These are phyloP conservation scores for Hyles lineata DNA, from an alignment of 2,888 invertebrate species.

Conservation along the genomic window DNA sequence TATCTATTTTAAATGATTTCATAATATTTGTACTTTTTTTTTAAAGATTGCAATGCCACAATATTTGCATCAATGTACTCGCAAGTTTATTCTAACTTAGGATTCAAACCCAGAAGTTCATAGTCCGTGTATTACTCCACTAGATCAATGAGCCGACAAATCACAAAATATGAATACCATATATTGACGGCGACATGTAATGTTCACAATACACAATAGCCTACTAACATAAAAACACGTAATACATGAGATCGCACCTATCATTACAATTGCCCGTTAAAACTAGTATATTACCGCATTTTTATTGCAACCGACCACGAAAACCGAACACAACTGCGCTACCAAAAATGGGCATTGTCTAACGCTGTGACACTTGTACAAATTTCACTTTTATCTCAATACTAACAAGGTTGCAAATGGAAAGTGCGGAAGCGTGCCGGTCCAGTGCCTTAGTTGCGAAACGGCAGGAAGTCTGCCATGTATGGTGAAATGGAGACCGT, in stretches of 20 bases:
- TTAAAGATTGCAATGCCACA: too few species aligned
- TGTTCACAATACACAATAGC: not conserved
- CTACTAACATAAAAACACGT: conserved; percentile 7
- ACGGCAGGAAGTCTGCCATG: conserved; percentile 59
- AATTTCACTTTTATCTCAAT: conserved; percentile 38
- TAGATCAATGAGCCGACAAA: too few species aligned
- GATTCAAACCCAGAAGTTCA: too few species aligned
- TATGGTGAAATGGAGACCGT: conserved; percentile 51
- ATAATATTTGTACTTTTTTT: too few species aligned
- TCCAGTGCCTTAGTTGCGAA: conserved; percentile 63
- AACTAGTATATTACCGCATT: conserved; percentile 2
- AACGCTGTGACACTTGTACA: conserved; percentile 34
- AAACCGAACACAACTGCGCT: conserved; percentile 46
- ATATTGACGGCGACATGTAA: not conserved
- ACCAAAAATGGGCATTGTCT: conserved; percentile 66
- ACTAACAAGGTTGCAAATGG: conserved; percentile 37
- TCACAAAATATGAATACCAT: too few species aligned
- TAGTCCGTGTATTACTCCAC: too few species aligned
- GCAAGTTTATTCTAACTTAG: too few species aligned
- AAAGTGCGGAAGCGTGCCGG: conserved; percentile 40
- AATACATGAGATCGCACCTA: conserved; percentile 14
- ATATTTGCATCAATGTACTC: too few species aligned
- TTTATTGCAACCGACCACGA: conserved; percentile 30
- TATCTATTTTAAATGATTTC: too few species aligned
- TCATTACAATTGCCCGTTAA: not conserved